Evolutionary conservation across 2,888 invertebrate genomes (phyloP).

Genomic region (Enchytraeus crypticus): DNA sequence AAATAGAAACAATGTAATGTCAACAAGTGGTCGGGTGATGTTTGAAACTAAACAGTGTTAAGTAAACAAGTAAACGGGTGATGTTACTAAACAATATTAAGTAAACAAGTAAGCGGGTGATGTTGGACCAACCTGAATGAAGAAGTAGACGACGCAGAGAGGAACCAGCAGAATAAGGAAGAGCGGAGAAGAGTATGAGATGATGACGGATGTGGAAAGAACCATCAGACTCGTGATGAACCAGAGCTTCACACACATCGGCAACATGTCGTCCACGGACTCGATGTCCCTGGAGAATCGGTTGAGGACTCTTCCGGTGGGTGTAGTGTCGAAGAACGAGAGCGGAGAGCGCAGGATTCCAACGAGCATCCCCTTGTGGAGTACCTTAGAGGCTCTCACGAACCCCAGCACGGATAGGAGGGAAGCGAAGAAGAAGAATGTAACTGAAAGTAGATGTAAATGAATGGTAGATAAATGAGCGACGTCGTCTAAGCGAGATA

Average conservation of each 20-base stretch:
- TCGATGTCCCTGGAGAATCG: slow-evolving; percentile 39
- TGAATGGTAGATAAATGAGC: too few species aligned
- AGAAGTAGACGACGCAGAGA: slow-evolving; percentile 34
- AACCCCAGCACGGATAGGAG: too few species aligned
- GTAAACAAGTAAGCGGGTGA: too few species aligned
- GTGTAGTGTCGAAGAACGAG: slow-evolving; percentile 39
- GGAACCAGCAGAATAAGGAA: slow-evolving; percentile 36
- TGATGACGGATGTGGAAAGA: slow-evolving; percentile 33
- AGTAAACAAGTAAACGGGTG: too few species aligned
- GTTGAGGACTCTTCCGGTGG: slow-evolving; percentile 37
- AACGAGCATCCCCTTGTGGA: slow-evolving; percentile 16
- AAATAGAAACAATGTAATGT: too few species aligned
- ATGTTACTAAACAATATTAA: too few species aligned
- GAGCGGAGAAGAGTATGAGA: slow-evolving; percentile 35
- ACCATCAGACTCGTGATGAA: slow-evolving; percentile 28
- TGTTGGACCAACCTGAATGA: slow-evolving; percentile 41
- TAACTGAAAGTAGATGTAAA: too few species aligned
- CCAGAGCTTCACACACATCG: slow-evolving; percentile 28
- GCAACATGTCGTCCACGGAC: slow-evolving; percentile 30
- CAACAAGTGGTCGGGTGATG: too few species aligned
- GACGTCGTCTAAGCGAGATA: too few species aligned
- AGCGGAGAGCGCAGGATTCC: slow-evolving; percentile 36
- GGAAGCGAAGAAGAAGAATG: too few species aligned
- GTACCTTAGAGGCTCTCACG: slow-evolving; percentile 13
- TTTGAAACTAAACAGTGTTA: too few species aligned